Conservation (phyloP, 2,113 vertebrate species). For the Sarotherodon lohbergeri region DNA sequence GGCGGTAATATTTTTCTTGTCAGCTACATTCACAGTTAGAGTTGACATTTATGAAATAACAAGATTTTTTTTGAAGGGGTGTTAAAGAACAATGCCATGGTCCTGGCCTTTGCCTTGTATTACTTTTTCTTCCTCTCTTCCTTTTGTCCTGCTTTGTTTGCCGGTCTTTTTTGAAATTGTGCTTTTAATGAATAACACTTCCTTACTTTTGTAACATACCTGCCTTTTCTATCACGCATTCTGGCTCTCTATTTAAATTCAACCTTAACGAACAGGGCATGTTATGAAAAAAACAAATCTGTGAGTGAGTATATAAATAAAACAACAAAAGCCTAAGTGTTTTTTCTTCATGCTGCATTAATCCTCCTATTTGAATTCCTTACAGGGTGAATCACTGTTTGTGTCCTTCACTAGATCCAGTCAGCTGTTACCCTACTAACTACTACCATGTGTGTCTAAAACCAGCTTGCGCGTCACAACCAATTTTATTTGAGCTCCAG, state of each 20-base stretch:
- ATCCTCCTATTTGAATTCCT: neutral
- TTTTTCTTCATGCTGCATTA: neutral
- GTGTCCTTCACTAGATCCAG: conserved; percentile 2
- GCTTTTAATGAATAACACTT: neutral
- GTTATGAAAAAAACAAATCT: neutral
- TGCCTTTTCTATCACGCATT: neutral
- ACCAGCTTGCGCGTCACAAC: neutral
- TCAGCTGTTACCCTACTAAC: neutral
- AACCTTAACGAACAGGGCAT: neutral
- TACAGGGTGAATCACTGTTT: conserved; percentile 25
- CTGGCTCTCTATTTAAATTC: neutral
- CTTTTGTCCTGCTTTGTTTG: neutral
- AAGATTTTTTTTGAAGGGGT: neutral
- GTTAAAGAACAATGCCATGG: neutral
- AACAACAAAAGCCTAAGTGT: neutral
- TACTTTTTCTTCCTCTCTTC: neutral
- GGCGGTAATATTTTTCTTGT: conserved; percentile 14
- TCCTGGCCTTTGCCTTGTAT: neutral
- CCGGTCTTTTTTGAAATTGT: neutral
- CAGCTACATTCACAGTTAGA: neutral
- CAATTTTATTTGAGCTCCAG: neutral
- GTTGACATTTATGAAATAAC: neutral
- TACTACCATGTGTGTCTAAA: conserved; percentile 29
- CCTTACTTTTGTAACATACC: neutral
- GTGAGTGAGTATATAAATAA: neutral